Conservation (phyloP, 2,113 vertebrate species). For the Abramis brama region DNA sequence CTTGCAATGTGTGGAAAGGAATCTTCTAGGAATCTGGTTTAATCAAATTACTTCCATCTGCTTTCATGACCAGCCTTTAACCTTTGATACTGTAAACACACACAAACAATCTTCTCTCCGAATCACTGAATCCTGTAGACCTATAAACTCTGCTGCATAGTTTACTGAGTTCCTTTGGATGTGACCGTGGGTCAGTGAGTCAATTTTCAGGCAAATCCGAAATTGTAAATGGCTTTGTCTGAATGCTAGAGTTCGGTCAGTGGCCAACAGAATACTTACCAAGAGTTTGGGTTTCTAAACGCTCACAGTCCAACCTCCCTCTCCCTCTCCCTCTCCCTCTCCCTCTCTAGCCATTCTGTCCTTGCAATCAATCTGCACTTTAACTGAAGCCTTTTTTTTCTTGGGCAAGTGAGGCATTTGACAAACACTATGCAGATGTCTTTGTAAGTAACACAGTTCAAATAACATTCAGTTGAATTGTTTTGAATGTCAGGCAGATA, state of each 20-base stretch:
- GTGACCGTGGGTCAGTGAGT: conserved; percentile 2
- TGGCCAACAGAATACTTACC: conserved; percentile 15
- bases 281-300: conserved; percentile 12
- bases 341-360: not conserved
- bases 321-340: not conserved
- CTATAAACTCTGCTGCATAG: not conserved
- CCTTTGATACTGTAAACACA: conserved; percentile 15
- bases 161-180: conserved; percentile 6
- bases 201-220: conserved; percentile 5
- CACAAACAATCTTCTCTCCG: conserved; percentile 9
- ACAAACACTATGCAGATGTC: not conserved
- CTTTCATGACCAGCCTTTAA: conserved; percentile 52
- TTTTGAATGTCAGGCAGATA: not conserved
- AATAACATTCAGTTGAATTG: conserved; percentile 13
- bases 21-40: conserved; percentile 43
- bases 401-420: not conserved
- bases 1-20: conserved; percentile 11
- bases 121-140: not conserved
- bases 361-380: conserved; percentile 1
- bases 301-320: not conserved
- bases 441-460: conserved; percentile 27
- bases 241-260: not conserved
- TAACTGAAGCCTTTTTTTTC: not conserved
- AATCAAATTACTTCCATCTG: conserved; percentile 66
- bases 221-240: conserved; percentile 27